Conservation (phyloP, 2,888 invertebrate species). For the Drosophila subsilvestris region DNA sequence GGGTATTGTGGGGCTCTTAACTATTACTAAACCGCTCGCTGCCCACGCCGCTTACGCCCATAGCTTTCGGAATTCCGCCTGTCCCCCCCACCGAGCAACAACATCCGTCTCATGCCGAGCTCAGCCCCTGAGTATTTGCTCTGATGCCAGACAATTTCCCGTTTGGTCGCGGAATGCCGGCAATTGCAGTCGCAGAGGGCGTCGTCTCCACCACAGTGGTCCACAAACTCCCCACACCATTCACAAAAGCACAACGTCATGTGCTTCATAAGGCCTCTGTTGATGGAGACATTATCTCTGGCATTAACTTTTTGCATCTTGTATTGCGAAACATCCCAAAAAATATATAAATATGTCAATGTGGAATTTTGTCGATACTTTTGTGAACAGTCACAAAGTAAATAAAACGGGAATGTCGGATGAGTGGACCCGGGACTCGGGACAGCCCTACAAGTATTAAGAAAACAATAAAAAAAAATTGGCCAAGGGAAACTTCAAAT, state of each 20-base stretch:
- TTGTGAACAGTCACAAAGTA: slow-evolving; percentile 23
- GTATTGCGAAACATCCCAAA: slow-evolving; percentile 23
- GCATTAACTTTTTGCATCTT: slow-evolving; percentile 34
- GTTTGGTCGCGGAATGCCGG: slow-evolving; percentile 43
- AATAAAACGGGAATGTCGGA: slow-evolving; percentile 30
- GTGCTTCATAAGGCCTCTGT: slow-evolving; percentile 39
- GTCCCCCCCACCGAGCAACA: slow-evolving; percentile 54
- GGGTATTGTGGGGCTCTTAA: slow-evolving; percentile 8
- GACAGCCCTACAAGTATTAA: slow-evolving; percentile 17
- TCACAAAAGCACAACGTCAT: slow-evolving; percentile 52
- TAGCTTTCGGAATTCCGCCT: slow-evolving; percentile 64
- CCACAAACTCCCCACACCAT: slow-evolving; percentile 6
- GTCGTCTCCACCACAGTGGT: slow-evolving; percentile 48
- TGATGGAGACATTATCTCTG: slow-evolving; percentile 57
- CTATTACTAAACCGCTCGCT: slow-evolving; percentile 44
- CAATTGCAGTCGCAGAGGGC: slow-evolving; percentile 44
- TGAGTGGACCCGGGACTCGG: slow-evolving; percentile 19
- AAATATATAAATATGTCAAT: slow-evolving; percentile 50
- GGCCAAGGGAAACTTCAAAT: neutral
- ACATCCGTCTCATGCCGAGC: slow-evolving; percentile 67
- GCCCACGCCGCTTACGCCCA: slow-evolving; percentile 73
- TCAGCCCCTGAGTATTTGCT: slow-evolving; percentile 9
- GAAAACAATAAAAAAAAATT: neutral
- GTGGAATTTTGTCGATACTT: slow-evolving; percentile 36
- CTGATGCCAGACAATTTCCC: slow-evolving; percentile 58